phyloP scores from a whole-genome alignment of 2,797 vertebrate species.

The Malacoctenus gilli region DNA sequence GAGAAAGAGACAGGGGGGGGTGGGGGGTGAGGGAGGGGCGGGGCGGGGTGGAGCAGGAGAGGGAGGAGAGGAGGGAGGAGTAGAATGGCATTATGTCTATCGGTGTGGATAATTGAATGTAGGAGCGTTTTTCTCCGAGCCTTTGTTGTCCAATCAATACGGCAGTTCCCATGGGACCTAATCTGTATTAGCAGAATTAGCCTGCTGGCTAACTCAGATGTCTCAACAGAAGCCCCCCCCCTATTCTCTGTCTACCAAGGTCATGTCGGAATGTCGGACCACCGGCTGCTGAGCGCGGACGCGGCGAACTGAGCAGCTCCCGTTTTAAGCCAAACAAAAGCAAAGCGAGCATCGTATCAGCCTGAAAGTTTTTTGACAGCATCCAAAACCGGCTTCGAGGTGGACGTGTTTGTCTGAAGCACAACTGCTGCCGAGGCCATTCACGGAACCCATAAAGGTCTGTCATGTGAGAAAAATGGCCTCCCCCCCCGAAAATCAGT shows the following conservation, averaged over 20 bases:
- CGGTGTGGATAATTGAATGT: conserved; percentile 86
- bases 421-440: no score
- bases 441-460: no score
- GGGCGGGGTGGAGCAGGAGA: neutral
- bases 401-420: neutral
- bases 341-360: no score
- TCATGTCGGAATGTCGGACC: conserved; percentile 41
- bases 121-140: conserved; percentile 79
- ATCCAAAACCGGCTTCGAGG: neutral
- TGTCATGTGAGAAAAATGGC: no score
- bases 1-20: conserved; percentile 38
- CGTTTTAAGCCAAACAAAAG: no score
- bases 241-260: conserved; percentile 31
- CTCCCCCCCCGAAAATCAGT: no score
- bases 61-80: conserved; percentile 46
- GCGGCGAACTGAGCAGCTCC: no score
- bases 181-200: conserved; percentile 88
- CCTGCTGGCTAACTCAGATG: conserved; percentile 80
- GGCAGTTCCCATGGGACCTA: conserved; percentile 79
- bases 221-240: conserved; percentile 62
- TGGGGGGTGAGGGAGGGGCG: conserved; percentile 10
- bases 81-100: conserved; percentile 81
- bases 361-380: neutral
- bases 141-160: conserved; percentile 86
- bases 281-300: conserved; percentile 30